Conservation (phyloP, 2,888 invertebrate species). For the Hemistola chrysoprasaria region DNA sequence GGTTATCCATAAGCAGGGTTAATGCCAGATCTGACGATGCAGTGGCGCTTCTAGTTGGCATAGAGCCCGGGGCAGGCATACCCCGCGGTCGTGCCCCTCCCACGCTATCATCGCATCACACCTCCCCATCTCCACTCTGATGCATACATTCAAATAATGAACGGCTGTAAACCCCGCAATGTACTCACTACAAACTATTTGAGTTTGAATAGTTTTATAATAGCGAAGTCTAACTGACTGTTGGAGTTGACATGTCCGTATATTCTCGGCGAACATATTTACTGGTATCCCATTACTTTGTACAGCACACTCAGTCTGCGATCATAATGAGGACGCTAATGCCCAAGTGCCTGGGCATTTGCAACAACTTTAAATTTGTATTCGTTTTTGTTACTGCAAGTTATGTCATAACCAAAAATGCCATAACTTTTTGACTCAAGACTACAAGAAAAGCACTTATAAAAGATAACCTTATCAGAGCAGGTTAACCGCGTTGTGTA, state of each 20-base stretch:
- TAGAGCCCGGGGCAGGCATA: constrained; percentile 62
- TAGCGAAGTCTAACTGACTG: constrained; percentile 37
- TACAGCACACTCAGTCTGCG: no score
- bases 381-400: no score
- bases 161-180: constrained; percentile 52
- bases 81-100: constrained; percentile 55
- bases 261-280: constrained; percentile 3
- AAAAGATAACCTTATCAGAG: constrained; percentile 28
- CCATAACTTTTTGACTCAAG: constrained; percentile 6
- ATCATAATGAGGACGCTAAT: no score
- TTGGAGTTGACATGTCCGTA: constrained; percentile 5
- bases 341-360: no score
- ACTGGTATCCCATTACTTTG: not conserved
- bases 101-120: constrained; percentile 56
- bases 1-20: constrained; percentile 33
- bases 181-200: constrained; percentile 41
- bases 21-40: constrained; percentile 56
- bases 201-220: constrained; percentile 37
- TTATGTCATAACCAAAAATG: not conserved
- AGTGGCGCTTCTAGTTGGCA: constrained; percentile 77
- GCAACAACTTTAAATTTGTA: no score
- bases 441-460: constrained; percentile 16
- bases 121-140: constrained; percentile 57
- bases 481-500: constrained; percentile 11
- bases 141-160: constrained; percentile 57